Evolutionary conservation across 2,797 vertebrate species (phyloP), one percentile per base, ranked within the genome.

Genomic region (Myripristis jacobus): DNA sequence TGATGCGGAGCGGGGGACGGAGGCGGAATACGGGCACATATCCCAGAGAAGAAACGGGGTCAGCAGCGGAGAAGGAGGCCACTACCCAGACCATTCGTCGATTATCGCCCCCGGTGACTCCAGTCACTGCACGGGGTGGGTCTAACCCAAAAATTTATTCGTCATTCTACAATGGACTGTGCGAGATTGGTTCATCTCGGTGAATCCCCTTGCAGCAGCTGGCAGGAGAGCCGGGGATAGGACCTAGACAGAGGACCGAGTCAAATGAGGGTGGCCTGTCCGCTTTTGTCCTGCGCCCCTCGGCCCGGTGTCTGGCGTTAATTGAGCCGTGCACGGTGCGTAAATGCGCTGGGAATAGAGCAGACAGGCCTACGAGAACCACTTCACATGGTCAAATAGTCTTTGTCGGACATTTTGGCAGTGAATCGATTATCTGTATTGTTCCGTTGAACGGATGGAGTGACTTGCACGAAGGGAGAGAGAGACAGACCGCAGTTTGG

Each of bases 361-460:
- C 31, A 57, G 34, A 21, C 52, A 44, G 67, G 61, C 62, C 58
- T 47, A 16, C 3, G 62, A 48, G 22, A 11, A 53, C n/a, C 75
- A 13, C 22, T 46, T 38, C 62, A 52, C 18, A 80, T 78, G 82
- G 52, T 44, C 29, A 72, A 54, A 73, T 27, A 46, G 60, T 1
- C 43, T 61, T 27, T 24, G 56, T 51, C 65, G 15, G 36, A 60
- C 67, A 48, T 53, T 44, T 74, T 43, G 38, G 38, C 25, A 2
- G 46, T 25, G 69, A 68, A 73, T 77, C 73, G 50, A 68, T 82
- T 76, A 29, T 66, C 34, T 48, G 66, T 24, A 36, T 25, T 71
- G 57, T 62, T 54, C 63, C 75, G 55, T 79, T 62, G 73, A 76
- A 73, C 84, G 87, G 81, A 94, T 93, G 92, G 90, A 93, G 88